phyloP scores from a whole-genome alignment of 2,888 invertebrate genomes.

The Phengaris alcon region DNA sequence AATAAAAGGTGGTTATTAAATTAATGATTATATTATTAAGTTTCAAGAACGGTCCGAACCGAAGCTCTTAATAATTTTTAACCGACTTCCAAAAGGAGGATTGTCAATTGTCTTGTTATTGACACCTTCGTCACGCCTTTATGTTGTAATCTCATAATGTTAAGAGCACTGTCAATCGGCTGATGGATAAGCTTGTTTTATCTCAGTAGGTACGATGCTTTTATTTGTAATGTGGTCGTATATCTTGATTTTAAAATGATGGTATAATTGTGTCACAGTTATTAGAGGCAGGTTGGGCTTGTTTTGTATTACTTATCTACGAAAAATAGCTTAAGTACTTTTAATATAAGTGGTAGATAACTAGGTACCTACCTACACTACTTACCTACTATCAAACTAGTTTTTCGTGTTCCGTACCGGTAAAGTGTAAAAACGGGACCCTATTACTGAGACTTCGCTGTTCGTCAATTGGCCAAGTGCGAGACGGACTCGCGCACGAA shows the following conservation, averaged over 20 bases:
- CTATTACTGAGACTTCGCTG: no score
- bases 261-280: not conserved
- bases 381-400: no score
- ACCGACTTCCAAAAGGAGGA: not conserved
- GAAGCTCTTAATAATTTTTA: not conserved
- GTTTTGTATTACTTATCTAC: not conserved
- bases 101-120: not conserved
- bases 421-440: no score
- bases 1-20: not conserved
- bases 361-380: no score
- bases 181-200: conserved; percentile 13
- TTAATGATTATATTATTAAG: not conserved
- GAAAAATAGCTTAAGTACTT: not conserved
- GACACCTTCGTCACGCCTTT: not conserved
- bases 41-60: not conserved
- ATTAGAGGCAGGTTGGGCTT: not conserved
- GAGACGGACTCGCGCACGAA: no score
- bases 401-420: no score
- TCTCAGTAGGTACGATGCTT: not conserved
- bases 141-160: not conserved
- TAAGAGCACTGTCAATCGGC: not conserved
- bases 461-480: no score
- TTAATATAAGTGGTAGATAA: not conserved
- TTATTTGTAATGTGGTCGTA: not conserved
- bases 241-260: not conserved